Base-by-base conservation (phyloP, 2,797 vertebrate species). In the Eidolon dupreanum region DNA sequence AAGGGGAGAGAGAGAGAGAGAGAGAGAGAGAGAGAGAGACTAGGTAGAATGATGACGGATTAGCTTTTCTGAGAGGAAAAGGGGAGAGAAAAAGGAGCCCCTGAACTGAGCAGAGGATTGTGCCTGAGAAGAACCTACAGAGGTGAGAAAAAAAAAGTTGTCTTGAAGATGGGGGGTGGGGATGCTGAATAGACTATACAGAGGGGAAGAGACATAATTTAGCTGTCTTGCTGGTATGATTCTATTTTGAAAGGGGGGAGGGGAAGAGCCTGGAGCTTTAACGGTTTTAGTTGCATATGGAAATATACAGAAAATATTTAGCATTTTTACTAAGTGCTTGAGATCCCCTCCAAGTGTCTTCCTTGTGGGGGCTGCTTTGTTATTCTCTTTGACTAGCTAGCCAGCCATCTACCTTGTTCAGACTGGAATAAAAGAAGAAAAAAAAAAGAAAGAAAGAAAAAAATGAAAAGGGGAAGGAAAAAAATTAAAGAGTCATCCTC, bases 211-310 rank as follows among this genome's bases (percentile, higher is more conserved):
- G 94, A 66, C 70, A 13, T 19, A n/a, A 43, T 94, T 71, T 93
- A 92, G 96, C 96, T 97, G 94, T 85, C 96, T 98, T 82, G 97
- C 83, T 70, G 97, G 94, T 97, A 82, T 94, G 97, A 97, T 95
- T 96, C 93, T 97, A 97, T 97, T 97, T 97, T 90, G 89, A 70
- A 98, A 97, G 97, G 49, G 61, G 81, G 75, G n/a, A 43, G n/a
- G 36, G 97, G 88, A 96, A 96, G 98, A 98, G 98, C 98, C 98
- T 98, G 98, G 97, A 96, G 98, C 98, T 98, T 98, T 98, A 98
- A 98, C 98, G 98, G 98, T 98, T 98, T 98, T 98, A 98, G 99
- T 98, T 98, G 98, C 98, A 97, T 97, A 98, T 98, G 98, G 98
- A 98, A 98, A 98, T 98, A 97, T 98, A 98, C 98, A 98, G 97